These are phyloP conservation scores for Chloromyia formosa DNA, from an alignment of 2,888 invertebrate species.

Conservation along the genomic window DNA sequence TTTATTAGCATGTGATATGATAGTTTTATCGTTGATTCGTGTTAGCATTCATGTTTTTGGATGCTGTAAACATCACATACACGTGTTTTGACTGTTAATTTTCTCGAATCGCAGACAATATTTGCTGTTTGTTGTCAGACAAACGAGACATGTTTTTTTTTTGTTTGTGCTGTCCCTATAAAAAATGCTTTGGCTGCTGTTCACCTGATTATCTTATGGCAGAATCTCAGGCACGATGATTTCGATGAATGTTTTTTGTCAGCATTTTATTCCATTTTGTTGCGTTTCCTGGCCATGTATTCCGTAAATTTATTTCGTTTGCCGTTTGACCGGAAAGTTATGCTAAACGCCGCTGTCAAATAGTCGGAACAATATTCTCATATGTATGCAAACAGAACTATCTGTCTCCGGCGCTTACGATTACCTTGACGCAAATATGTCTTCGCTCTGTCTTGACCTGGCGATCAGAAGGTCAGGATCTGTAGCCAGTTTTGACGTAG, in stretches of 20 bases:
- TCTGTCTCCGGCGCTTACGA: neutral
- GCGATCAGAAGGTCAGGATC: too few species aligned
- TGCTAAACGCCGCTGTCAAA: neutral
- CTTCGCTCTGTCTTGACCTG: neutral
- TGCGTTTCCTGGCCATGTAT: neutral
- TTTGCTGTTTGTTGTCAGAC: neutral
- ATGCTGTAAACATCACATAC: conserved; percentile 44
- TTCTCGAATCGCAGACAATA: conserved; percentile 14
- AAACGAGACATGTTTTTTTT: neutral
- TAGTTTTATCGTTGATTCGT: conserved; percentile 43
- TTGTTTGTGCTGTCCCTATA: neutral
- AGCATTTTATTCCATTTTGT: too few species aligned
- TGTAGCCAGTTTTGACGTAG: too few species aligned
- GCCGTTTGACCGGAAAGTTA: neutral
- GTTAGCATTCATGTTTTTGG: conserved; percentile 43
- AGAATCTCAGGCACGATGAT: conserved; percentile 13
- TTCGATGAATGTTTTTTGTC: neutral
- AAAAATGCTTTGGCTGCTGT: conserved; percentile 21
- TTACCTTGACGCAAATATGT: neutral
- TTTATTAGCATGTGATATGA: conserved; percentile 40
- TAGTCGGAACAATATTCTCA: neutral
- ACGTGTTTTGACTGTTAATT: conserved; percentile 43
- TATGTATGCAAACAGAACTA: neutral
- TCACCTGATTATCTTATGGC: conserved; percentile 18
- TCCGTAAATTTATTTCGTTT: neutral